Conservation (phyloP, 2,113 vertebrate species). For the Gavialis gangeticus region DNA sequence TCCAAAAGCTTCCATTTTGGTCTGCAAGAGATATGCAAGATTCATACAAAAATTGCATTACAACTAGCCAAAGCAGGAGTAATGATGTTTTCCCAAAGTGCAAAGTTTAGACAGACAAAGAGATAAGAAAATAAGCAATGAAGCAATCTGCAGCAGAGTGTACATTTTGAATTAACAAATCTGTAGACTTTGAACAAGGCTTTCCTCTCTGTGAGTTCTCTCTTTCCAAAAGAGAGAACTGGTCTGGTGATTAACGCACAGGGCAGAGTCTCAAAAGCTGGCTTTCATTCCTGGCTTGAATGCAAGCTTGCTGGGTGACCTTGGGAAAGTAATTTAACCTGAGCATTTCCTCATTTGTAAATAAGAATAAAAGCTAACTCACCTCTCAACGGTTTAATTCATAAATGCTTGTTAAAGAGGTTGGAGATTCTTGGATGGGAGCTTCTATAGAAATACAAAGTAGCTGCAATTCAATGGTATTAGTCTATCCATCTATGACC, state of each 20-base stretch:
- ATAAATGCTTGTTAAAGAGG: neutral
- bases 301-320: constrained; percentile 11
- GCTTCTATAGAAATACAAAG: constrained; percentile 48
- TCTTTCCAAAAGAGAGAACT: neutral
- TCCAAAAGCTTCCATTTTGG: constrained; percentile 12
- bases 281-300: constrained; percentile 45
- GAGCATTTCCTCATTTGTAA: constrained; percentile 50
- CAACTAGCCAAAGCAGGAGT: too few relatives aligned
- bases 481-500: neutral
- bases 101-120: constrained; percentile 50
- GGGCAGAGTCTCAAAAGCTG: neutral
- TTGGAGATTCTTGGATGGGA: neutral
- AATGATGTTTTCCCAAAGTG: constrained; percentile 50
- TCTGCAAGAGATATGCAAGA: constrained; percentile 36
- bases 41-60: constrained; percentile 11
- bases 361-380: constrained; percentile 17
- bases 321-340: constrained; percentile 46
- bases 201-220: neutral
- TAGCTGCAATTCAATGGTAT: fast-evolving
- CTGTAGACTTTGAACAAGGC: constrained; percentile 41
- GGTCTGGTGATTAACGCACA: constrained; percentile 3
- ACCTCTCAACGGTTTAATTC: constrained; percentile 14
- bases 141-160: constrained; percentile 41
- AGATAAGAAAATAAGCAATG: constrained; percentile 64
- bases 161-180: constrained; percentile 38